Conservation (phyloP, 2,113 vertebrate genomes). For the Rhodinocichla rosea region DNA sequence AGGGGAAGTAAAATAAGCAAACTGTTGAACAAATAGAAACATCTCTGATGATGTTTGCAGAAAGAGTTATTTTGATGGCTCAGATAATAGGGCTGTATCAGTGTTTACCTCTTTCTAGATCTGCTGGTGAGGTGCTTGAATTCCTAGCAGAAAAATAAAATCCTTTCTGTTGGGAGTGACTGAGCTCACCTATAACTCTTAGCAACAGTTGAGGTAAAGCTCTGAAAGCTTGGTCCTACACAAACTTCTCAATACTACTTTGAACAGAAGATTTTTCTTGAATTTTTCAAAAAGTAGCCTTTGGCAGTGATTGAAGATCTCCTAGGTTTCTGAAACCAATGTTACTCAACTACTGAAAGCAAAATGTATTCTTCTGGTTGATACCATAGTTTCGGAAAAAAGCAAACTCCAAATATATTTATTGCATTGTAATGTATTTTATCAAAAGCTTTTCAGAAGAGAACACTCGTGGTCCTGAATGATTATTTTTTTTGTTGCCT, state of each 20-base stretch:
- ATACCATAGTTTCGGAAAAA: neutral
- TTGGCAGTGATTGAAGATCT: neutral
- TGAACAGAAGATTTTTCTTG: neutral
- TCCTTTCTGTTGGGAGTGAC: neutral
- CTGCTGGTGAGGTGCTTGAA: neutral
- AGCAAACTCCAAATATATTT: neutral
- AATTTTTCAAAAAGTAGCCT: neutral
- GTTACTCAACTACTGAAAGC: neutral
- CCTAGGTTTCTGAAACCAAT: neutral
- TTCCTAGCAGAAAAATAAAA: neutral
- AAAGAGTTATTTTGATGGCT: neutral
- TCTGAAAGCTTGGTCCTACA: neutral
- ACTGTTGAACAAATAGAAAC: neutral
- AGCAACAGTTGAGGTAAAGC: neutral
- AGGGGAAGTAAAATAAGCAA: neutral
- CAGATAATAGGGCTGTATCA: neutral
- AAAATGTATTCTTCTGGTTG: neutral
- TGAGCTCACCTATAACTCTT: neutral
- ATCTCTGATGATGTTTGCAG: neutral
- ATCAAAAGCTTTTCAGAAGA: neutral
- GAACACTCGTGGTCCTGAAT: neutral
- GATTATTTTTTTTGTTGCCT: neutral
- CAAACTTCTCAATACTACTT: neutral
- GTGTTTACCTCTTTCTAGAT: neutral
- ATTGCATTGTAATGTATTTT: neutral